Evolutionary conservation across 1,140 invertebrate species (phyloP).

Genomic region (Lycorma delicatula): DNA sequence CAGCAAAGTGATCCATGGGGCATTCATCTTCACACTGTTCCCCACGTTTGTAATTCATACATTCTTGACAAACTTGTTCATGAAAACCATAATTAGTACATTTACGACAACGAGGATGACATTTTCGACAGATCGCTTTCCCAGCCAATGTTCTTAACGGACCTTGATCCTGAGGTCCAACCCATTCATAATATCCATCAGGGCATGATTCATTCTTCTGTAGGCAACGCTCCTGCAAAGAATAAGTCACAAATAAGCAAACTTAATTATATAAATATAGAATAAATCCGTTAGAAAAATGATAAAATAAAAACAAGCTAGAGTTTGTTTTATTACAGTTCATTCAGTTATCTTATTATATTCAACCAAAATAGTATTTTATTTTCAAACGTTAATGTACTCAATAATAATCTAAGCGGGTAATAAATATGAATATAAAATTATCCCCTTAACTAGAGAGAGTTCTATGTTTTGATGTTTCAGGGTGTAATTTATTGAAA

Average conservation of each 20-base stretch:
- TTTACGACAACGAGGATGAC: conserved; percentile 80
- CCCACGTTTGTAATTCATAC: conserved; percentile 70
- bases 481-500: no score
- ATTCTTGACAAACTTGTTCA: conserved; percentile 73
- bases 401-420: no score
- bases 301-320: no score
- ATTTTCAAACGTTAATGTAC: no score
- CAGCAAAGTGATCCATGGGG: conserved; percentile 71
- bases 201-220: conserved; percentile 74
- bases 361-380: no score
- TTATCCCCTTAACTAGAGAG: no score
- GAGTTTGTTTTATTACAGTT: no score
- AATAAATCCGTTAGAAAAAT: no score
- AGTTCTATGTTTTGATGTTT: no score
- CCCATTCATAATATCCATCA: conserved; percentile 74
- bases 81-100: conserved; percentile 85
- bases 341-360: no score
- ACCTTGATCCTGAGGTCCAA: conserved; percentile 62
- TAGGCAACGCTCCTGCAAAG: conserved; percentile 55
- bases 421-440: no score
- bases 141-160: conserved; percentile 58
- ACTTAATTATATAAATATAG: no score
- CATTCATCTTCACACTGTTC: conserved; percentile 90
- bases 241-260: conserved; percentile 10
- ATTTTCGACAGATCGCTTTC: conserved; percentile 78